Conservation (phyloP, 2,797 vertebrate species). For the Lepus oiostolus region DNA sequence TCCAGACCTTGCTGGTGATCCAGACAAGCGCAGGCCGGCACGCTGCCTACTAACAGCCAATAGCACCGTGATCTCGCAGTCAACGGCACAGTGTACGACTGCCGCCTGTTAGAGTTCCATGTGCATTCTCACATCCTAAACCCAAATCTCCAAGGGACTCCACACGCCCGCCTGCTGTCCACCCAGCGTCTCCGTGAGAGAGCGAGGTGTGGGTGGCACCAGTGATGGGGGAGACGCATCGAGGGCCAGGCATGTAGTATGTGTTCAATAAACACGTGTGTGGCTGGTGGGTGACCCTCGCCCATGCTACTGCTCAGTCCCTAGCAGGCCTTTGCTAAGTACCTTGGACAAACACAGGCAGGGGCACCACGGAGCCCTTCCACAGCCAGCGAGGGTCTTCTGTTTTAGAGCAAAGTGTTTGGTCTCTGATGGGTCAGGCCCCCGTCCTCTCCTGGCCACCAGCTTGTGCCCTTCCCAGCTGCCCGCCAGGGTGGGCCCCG, state of each 20-base stretch:
- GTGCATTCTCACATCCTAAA: not conserved
- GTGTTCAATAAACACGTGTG: not conserved
- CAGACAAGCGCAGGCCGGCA: not conserved
- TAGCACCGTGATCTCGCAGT: not conserved
- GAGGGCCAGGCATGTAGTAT: not conserved
- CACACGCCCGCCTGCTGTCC: no score
- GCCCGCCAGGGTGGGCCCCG: fast-evolving
- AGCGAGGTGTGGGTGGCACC: not conserved
- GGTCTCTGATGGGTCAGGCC: no score
- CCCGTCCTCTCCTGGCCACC: not conserved
- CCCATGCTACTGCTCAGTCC: fast-evolving
- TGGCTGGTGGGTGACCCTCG: no score
- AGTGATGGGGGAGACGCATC: fast-evolving
- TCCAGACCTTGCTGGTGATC: not conserved
- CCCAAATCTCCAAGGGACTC: not conserved
- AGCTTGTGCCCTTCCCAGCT: not conserved
- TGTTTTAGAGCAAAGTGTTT: not conserved
- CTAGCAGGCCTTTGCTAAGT: not conserved
- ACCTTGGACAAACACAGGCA: not conserved
- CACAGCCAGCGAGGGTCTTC: not conserved
- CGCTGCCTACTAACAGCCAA: not conserved
- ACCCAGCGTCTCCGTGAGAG: fast-evolving
- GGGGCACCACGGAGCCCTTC: not conserved
- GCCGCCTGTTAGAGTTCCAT: not conserved
- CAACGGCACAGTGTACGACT: not conserved